Percentiles rank a stretch among this genome's conserved stretches.
phyloP scores from a whole-genome alignment of 2,888 invertebrate genomes.

The Eupithecia tripunctaria region DNA sequence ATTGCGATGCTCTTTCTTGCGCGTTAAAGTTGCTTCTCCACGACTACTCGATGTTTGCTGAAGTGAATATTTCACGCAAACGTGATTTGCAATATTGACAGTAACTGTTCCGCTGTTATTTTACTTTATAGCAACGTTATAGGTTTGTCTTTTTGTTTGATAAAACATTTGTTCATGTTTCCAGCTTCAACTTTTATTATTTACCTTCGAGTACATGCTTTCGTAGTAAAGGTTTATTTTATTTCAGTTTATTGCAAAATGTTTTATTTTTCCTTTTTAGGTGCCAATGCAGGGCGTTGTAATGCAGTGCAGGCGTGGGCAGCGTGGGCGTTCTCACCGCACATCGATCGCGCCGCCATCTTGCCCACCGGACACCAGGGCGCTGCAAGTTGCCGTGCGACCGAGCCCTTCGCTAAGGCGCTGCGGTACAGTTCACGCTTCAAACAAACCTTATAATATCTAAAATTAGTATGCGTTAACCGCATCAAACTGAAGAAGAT shows the following conservation, averaged over 20 bases:
- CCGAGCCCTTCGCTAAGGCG: slow-evolving; percentile 46
- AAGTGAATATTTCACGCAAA: slow-evolving; percentile 57
- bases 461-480: background rate
- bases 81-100: slow-evolving; percentile 61
- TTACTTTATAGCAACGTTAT: slow-evolving; percentile 30
- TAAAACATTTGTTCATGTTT: slow-evolving; percentile 3
- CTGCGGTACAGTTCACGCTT: slow-evolving; percentile 5
- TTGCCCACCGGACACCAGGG: slow-evolving; percentile 67
- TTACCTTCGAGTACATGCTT: background rate
- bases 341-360: slow-evolving; percentile 81
- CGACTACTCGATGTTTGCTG: slow-evolving; percentile 41
- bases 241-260: slow-evolving; percentile 17
- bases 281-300: slow-evolving; percentile 76
- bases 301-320: slow-evolving; percentile 80
- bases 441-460: background rate
- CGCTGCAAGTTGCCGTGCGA: slow-evolving; percentile 57
- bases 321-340: slow-evolving; percentile 73
- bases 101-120: slow-evolving; percentile 54
- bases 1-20: slow-evolving; percentile 58
- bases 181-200: background rate
- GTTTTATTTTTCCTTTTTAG: slow-evolving; percentile 35
- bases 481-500: background rate
- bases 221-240: slow-evolving; percentile 6
- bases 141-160: slow-evolving; percentile 3
- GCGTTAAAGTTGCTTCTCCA: slow-evolving; percentile 57